Evolutionary conservation across 2,797 vertebrate species (phyloP).

Genomic region (Adelosebastes latens): DNA sequence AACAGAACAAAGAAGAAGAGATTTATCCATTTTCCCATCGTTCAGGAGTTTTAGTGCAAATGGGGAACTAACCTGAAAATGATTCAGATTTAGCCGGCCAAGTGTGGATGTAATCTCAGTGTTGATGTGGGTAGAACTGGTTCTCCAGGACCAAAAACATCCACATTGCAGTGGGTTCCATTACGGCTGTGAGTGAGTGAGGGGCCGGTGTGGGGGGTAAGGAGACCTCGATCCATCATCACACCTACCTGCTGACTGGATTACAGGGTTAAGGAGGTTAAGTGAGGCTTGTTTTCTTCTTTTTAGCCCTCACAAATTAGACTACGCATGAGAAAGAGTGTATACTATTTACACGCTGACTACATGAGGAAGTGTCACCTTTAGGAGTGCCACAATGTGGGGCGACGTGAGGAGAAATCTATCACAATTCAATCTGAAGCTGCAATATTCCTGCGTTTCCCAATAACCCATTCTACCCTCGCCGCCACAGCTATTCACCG

Average conservation of each 20-base stretch:
- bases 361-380: background rate
- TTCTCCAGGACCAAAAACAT: slow-evolving; percentile 4
- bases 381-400: slow-evolving; percentile 11
- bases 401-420: slow-evolving; percentile 12
- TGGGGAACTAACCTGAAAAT: too few relatives aligned
- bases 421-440: slow-evolving; percentile 49
- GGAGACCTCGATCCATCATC: slow-evolving; percentile 56
- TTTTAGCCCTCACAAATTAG: background rate
- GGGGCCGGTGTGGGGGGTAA: slow-evolving; percentile 20
- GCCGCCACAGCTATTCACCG: slow-evolving; percentile 2
- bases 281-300: background rate
- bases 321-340: background rate
- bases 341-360: background rate
- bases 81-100: too few relatives aligned
- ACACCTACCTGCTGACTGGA: slow-evolving; percentile 48
- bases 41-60: background rate
- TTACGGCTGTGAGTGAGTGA: background rate
- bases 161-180: background rate
- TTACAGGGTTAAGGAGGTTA: slow-evolving; percentile 29
- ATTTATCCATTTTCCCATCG: background rate
- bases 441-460: slow-evolving; percentile 26
- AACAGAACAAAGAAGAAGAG: background rate
- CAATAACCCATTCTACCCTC: slow-evolving; percentile 24
- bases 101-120: background rate
- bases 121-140: background rate